Base-by-base conservation (phyloP, 2,888 invertebrate genomes). In the Labia minor region DNA sequence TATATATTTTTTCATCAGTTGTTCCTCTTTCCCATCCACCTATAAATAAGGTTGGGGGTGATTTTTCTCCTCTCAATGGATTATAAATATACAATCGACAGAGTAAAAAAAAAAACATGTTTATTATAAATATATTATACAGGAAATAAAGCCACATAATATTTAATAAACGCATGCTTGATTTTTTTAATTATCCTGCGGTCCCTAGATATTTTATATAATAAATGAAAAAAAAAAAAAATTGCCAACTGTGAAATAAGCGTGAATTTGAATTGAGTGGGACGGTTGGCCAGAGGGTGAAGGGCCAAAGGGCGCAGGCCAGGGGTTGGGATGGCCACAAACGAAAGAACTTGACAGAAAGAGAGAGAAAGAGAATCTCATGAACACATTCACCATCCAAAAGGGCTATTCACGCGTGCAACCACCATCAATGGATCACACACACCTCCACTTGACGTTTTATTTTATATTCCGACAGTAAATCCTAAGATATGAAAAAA, bases 91-190 rank as follows among this genome's bases (percentile, higher is more conserved):
- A 49, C 49, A 49, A 49, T 49, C 49, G 49, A 4, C n/a, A n/a
- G n/a, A n/a, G n/a, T n/a, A n/a, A n/a, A n/a, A n/a, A n/a, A 49
- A 49, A 49, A 49, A 49, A 49, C 49, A 49, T 49, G 49, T 4
- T 49, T 49, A 49, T 49, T 49, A 49, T 49, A 49, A 49, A 49
- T 49, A 49, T 49, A 49, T 49, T 49, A 49, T 49, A 49, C 49
- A 49, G n/a, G 49, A 49, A 49, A 49, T 49, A 49, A 49, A 49
- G 49, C 49, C 49, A 49, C 49, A 49, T 49, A 49, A 49, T 49
- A 49, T 49, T 49, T 49, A 49, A 49, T 49, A 49, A 49, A 49
- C 49, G 49, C 49, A 49, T 49, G 49, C 49, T 49, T 49, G 49
- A 49, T 49, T 49, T 49, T 49, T 49, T 49, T 49, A 49, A 49